Conservation (phyloP, 2,113 vertebrate species). For the Elachura formosa region DNA sequence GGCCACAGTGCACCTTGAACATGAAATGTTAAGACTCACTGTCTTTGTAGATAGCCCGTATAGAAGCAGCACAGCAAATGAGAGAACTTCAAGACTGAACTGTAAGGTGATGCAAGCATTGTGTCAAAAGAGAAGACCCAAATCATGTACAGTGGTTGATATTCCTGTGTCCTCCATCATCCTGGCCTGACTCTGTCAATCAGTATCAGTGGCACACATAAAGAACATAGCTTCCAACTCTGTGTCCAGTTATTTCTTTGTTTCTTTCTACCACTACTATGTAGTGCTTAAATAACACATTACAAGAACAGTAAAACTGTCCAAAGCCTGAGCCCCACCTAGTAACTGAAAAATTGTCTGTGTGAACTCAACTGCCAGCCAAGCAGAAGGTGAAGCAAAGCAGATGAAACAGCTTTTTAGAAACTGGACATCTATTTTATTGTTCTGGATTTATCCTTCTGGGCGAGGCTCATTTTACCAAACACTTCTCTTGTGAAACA, state of each 20-base stretch:
- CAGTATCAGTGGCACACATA: fast-evolving
- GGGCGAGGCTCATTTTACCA: neutral
- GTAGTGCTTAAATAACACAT: neutral
- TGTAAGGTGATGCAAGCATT: fast-evolving
- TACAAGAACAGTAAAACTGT: neutral
- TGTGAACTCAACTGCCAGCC: neutral
- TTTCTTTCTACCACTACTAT: neutral
- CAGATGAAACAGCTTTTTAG: neutral
- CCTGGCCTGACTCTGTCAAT: neutral
- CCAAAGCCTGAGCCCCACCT: neutral
- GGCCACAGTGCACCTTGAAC: neutral
- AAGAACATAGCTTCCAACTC: neutral
- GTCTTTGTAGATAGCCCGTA: neutral
- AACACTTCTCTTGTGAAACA: neutral
- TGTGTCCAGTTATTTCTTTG: neutral
- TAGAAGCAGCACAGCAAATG: neutral
- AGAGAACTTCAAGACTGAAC: neutral
- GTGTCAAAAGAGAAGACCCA: fast-evolving
- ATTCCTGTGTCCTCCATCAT: neutral
- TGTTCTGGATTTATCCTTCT: neutral
- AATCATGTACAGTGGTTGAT: neutral
- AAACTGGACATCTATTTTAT: neutral
- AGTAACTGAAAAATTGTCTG: neutral
- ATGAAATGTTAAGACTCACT: neutral
- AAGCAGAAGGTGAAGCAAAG: neutral